Evolutionary conservation across 2,113 vertebrate species (phyloP), one percentile per base, ranked within the genome.

Genomic region (Lamprologus tigripictilis): DNA sequence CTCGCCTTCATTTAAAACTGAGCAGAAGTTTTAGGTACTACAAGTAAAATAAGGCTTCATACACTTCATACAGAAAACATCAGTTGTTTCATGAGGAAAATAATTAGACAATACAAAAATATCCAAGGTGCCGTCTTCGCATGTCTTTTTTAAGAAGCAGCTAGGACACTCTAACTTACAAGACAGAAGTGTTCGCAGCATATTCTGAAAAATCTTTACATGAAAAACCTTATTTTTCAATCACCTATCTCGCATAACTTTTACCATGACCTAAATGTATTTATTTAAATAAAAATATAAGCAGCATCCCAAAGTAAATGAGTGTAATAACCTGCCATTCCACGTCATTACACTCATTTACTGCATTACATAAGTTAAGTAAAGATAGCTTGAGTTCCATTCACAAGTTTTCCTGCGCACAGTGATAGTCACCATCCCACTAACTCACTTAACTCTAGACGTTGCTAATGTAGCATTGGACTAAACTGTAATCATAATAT

Each of bases 261-360:
- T 73, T 73, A 71, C 5, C n/a, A 71, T 42, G 0, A 23, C n/a
- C 40, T 73, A 7, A 73, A 45, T 26, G 8, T 45, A 26, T 14
- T 42, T 9, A 14, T 71, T 42, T 42, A 23, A 73, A 73, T 42
- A 45, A 26, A 45, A 73, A 73, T 17, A 45, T 10, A 73, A 73
- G 21, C 21, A 26, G 13, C 2, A 40, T 40, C 35, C 11, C 19
- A 68, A 40, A 71, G 12, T 42, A 42, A 42, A 19, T 63, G 58
- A 1, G 58, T 63, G 58, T 33, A 63, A 63, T 63, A 0, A 19
- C 6, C 0, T 63, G 12, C 12, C 8, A 71, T 71, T 9, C n/a
- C 35, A 40, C 1, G 2, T 68, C 7, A 68, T 68, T 68, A 1
- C 11, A 68, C 63, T 68, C 7, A 68, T 68, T 66, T 66, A 66